These are phyloP conservation scores for Chroicocephalus ridibundus DNA, from an alignment of 2,113 vertebrate species.

Conservation along the genomic window DNA sequence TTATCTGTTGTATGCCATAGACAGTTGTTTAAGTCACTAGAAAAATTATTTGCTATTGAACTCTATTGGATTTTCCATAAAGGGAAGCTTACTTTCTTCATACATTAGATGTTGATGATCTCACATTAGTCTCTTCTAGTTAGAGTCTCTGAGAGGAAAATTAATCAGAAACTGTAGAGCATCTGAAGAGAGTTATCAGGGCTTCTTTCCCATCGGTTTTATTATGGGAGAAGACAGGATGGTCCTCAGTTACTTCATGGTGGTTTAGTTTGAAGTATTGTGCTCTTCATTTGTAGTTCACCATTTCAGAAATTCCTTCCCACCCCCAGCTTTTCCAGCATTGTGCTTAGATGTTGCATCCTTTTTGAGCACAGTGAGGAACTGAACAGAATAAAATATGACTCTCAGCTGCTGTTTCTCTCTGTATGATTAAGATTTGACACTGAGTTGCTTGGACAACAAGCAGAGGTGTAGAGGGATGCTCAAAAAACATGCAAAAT, in stretches of 20 bases:
- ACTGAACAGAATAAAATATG: conserved; percentile 7
- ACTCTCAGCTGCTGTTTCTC: background rate
- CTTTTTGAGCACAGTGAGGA: background rate
- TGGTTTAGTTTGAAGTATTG: background rate
- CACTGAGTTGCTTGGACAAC: background rate
- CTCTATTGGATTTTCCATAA: conserved; percentile 5
- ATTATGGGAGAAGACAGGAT: background rate
- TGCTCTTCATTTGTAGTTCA: background rate
- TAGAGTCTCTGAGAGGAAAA: conserved; percentile 7
- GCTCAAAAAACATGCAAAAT: background rate
- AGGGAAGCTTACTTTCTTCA: conserved; percentile 9
- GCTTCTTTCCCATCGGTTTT: background rate
- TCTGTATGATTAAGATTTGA: background rate
- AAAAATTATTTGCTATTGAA: conserved; percentile 43
- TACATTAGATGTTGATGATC: background rate
- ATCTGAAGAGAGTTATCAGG: background rate
- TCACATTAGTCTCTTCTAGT: background rate
- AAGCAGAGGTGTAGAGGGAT: background rate
- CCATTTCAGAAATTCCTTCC: background rate
- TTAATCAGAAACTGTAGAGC: background rate
- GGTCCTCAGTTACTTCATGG: background rate
- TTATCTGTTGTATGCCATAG: background rate
- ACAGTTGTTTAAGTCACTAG: conserved; percentile 1
- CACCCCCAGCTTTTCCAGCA: background rate
- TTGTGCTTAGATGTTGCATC: background rate